phyloP scores from a whole-genome alignment of 2,888 invertebrate genomes.

The Laothoe populi region DNA sequence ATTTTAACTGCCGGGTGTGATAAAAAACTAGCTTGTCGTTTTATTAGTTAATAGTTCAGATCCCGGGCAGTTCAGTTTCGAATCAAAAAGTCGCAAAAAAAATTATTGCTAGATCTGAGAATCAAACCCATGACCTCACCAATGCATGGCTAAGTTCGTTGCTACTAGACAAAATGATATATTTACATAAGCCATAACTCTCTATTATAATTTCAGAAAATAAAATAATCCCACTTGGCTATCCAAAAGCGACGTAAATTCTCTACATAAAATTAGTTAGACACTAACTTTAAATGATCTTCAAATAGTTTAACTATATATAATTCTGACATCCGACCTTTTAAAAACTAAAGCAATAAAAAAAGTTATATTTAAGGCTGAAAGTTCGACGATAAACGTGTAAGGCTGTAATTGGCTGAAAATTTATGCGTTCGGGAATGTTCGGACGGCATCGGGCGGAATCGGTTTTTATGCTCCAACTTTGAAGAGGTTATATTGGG shows the following conservation, averaged over 20 bases:
- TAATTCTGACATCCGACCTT: slow-evolving; percentile 48
- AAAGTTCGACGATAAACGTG: slow-evolving; percentile 64
- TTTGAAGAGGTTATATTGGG: slow-evolving; percentile 27
- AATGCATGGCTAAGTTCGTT: no score
- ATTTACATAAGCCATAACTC: no score
- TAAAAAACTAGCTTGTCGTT: no score
- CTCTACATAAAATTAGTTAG: neutral
- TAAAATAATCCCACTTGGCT: neutral
- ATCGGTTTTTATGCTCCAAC: slow-evolving; percentile 39
- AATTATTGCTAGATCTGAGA: no score
- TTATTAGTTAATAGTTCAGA: no score
- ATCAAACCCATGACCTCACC: no score
- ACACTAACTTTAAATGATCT: slow-evolving; percentile 11
- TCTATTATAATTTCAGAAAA: neutral
- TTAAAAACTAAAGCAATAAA: slow-evolving; percentile 74
- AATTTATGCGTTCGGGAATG: slow-evolving; percentile 59
- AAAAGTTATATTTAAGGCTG: slow-evolving; percentile 65
- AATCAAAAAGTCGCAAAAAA: no score
- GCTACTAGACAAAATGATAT: no score
- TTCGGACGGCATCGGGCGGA: slow-evolving; percentile 49
- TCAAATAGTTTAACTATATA: slow-evolving; percentile 21
- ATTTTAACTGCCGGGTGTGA: no score
- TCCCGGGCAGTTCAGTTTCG: no score
- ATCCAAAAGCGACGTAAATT: neutral
- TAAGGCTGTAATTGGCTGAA: slow-evolving; percentile 65